phyloP scores from a whole-genome alignment of 2,113 vertebrate species.

The Pollimyrus isidori region DNA sequence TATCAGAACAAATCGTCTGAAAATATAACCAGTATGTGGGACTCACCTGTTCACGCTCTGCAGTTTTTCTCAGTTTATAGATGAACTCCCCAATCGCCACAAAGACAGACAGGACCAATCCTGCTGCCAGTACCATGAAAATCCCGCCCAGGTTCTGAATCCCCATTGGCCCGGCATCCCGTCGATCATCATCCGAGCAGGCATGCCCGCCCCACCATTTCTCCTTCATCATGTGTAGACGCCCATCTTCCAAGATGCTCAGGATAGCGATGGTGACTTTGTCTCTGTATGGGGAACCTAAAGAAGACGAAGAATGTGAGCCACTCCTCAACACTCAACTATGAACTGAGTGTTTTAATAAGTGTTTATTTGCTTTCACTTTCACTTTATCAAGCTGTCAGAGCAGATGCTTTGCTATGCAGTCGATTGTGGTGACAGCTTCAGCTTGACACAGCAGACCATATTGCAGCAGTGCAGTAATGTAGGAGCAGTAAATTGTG shows the following conservation, averaged over 20 bases:
- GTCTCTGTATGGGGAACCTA: constrained; percentile 94
- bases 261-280: constrained; percentile 97
- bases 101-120: constrained; percentile 85
- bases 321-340: no score
- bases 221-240: constrained; percentile 90
- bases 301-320: background rate
- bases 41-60: constrained; percentile 85
- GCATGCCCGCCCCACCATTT: constrained; percentile 93
- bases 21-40: background rate
- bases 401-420: background rate
- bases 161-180: constrained; percentile 86
- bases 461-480: background rate
- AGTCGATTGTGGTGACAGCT: background rate
- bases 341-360: background rate
- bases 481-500: background rate
- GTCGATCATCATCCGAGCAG: constrained; percentile 85
- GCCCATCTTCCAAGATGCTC: constrained; percentile 91
- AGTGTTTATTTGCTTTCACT: background rate
- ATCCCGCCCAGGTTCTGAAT: constrained; percentile 95
- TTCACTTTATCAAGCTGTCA: background rate
- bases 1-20: background rate
- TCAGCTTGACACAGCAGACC: background rate
- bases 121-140: constrained; percentile 92
- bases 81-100: constrained; percentile 95
- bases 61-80: constrained; percentile 90